phyloP scores from a whole-genome alignment of 2,113 vertebrate species.

The Pungitius pungitius region DNA sequence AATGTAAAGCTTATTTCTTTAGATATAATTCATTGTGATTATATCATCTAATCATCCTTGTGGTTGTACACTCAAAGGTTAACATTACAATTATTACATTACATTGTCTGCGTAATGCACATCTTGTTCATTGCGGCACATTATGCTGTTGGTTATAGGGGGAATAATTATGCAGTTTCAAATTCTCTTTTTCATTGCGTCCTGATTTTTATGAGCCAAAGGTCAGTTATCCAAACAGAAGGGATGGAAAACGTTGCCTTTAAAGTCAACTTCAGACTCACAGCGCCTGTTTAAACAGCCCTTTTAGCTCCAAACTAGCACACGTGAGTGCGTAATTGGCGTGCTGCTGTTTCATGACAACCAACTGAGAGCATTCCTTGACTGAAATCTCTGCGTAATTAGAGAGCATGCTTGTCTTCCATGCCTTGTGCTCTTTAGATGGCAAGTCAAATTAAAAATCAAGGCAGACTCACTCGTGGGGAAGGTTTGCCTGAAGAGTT shows the following conservation, averaged over 20 bases:
- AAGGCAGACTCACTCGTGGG: conserved; percentile 51
- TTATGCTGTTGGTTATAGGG: no score
- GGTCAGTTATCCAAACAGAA: neutral
- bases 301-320: conserved; percentile 43
- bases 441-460: conserved; percentile 71
- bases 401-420: conserved; percentile 50
- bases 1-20: neutral
- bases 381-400: conserved; percentile 68
- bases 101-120: neutral
- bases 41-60: neutral
- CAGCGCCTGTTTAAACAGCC: conserved; percentile 5
- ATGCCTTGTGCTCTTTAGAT: conserved; percentile 62
- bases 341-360: conserved; percentile 69
- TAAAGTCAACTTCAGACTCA: neutral
- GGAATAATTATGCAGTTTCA: neutral
- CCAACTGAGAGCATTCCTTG: conserved; percentile 67
- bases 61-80: neutral
- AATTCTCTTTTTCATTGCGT: neutral
- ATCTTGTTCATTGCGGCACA: neutral
- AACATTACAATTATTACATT: neutral
- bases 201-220: neutral
- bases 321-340: conserved; percentile 53
- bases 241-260: neutral
- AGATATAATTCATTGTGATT: neutral
- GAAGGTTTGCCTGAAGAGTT: conserved; percentile 50